A percentile compares a stretch with the other conserved stretches of the same genome.
Evolutionary conservation across 1,140 invertebrate species (phyloP).

Genomic region (Drosophila littoralis): DNA sequence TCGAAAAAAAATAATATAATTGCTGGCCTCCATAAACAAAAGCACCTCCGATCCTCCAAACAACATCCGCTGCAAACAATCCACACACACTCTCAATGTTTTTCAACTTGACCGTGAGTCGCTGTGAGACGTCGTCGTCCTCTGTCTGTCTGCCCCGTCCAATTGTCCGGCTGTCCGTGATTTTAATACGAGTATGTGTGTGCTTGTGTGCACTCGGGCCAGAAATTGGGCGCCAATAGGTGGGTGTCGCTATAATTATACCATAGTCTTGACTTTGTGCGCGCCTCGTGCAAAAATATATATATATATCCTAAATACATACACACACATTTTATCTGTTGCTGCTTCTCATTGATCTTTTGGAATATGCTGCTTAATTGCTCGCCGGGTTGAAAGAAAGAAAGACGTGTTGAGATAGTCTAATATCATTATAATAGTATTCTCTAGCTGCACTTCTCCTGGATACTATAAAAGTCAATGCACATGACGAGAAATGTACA

Average conservation of each 20-base stretch:
- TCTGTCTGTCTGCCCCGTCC: conserved; percentile 17
- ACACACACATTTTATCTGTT: conserved; percentile 16
- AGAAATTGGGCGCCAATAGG: conserved; percentile 78
- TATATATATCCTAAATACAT: conserved; percentile 42
- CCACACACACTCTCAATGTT: conserved; percentile 66
- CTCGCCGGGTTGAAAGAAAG: neutral
- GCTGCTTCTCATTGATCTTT: conserved; percentile 16
- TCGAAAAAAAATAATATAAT: neutral
- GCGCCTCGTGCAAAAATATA: conserved; percentile 74
- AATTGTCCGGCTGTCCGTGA: conserved; percentile 51
- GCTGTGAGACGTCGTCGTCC: conserved; percentile 36
- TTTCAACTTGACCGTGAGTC: conserved; percentile 81
- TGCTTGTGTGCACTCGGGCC: conserved; percentile 34
- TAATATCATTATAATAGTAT: neutral
- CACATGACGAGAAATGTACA: neutral
- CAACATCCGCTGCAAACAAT: conserved; percentile 56
- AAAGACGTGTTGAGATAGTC: neutral
- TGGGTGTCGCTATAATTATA: conserved; percentile 83
- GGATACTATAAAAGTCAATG: neutral
- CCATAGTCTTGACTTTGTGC: conserved; percentile 76
- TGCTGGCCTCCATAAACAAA: conserved; percentile 57
- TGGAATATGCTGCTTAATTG: conserved; percentile 23
- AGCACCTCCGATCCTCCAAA: conserved; percentile 34
- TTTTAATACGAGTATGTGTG: conserved; percentile 45
- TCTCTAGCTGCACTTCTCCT: neutral